Percentiles rank a stretch among this genome's conserved stretches.
phyloP scores from a whole-genome alignment of 2,797 vertebrate genomes.

The Presbytis comata region DNA sequence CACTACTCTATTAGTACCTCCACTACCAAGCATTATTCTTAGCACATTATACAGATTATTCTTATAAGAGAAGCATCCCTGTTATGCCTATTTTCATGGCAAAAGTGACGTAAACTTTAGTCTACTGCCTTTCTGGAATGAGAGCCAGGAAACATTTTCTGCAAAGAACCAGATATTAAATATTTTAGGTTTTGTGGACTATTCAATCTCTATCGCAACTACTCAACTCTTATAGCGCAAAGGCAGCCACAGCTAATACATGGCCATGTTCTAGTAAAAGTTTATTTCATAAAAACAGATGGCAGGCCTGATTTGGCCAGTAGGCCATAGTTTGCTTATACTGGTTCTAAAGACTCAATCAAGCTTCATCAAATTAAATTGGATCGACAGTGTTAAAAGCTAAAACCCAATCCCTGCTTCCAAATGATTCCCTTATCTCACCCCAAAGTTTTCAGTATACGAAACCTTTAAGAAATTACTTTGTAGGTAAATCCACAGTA shows the following conservation, averaged over 20 bases:
- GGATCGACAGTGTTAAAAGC: background rate
- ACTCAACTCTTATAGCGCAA: background rate
- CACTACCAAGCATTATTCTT: background rate
- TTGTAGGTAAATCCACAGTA: background rate
- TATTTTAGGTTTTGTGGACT: background rate
- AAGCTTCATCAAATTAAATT: slow-evolving; percentile 4
- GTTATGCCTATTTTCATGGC: background rate
- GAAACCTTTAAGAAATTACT: background rate
- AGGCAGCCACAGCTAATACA: background rate
- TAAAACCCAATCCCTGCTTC: background rate
- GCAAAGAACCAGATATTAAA: background rate
- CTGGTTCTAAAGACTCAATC: background rate
- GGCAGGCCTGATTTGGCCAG: background rate
- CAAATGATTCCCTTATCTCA: background rate
- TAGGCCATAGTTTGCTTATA: background rate
- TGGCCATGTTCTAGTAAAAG: background rate
- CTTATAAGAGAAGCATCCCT: background rate
- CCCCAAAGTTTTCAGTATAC: background rate
- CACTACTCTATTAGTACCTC: background rate
- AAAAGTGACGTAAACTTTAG: background rate
- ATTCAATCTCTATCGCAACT: background rate
- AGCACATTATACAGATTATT: background rate
- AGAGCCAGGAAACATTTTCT: background rate
- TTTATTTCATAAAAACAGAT: background rate
- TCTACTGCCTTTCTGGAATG: background rate